Evolutionary conservation across 2,888 invertebrate genomes (phyloP).

Genomic region (Lycaena phlaeas): DNA sequence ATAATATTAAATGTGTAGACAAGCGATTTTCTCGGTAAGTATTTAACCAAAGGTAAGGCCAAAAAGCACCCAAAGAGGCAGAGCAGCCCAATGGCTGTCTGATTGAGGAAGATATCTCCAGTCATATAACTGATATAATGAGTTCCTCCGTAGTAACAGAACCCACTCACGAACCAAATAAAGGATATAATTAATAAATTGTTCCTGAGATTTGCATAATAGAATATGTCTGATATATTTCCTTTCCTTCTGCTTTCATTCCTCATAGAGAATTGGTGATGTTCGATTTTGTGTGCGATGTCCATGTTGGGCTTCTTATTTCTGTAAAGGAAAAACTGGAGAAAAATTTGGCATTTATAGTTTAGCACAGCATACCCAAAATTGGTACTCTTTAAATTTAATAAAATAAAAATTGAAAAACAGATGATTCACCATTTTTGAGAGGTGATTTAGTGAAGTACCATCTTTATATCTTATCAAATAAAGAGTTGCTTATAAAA

Average conservation of each 20-base stretch:
- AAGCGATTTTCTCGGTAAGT: slow-evolving; percentile 75
- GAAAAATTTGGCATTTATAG: not conserved
- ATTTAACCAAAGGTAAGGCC: slow-evolving; percentile 75
- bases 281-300: slow-evolving; percentile 45
- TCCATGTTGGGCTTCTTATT: slow-evolving; percentile 51
- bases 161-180: slow-evolving; percentile 84
- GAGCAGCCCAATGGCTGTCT: slow-evolving; percentile 79
- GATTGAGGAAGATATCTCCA: slow-evolving; percentile 85
- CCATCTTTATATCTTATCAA: too few relatives aligned
- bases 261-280: slow-evolving; percentile 32
- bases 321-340: slow-evolving; percentile 29
- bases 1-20: slow-evolving; percentile 72
- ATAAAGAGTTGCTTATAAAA: too few relatives aligned
- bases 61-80: slow-evolving; percentile 72
- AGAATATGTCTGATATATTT: slow-evolving; percentile 75
- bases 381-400: too few relatives aligned
- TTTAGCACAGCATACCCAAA: not conserved
- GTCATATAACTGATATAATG: slow-evolving; percentile 84
- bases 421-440: too few relatives aligned
- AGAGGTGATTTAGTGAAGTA: too few relatives aligned
- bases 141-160: slow-evolving; percentile 82
- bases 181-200: slow-evolving; percentile 81
- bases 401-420: too few relatives aligned
- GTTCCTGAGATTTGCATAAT: slow-evolving; percentile 76
- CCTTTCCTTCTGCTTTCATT: slow-evolving; percentile 37